Percentiles rank a stretch among this genome's conserved stretches.
These are phyloP conservation scores for Subacronicta megacephala DNA, from an alignment of 2,888 invertebrate species.

Conservation along the genomic window DNA sequence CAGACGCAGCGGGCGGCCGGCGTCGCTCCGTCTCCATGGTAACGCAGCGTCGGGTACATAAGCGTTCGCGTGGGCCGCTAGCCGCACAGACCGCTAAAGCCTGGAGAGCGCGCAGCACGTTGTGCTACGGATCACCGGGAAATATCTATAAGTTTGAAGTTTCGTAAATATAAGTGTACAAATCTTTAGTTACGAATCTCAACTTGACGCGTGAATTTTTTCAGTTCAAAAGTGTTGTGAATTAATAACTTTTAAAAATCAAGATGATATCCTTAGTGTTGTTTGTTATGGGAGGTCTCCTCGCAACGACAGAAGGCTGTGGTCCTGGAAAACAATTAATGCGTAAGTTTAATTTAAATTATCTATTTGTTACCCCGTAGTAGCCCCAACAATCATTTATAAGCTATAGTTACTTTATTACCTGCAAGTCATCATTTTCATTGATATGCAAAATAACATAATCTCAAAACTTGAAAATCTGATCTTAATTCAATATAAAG, in stretches of 20 bases:
- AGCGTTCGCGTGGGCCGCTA: slow-evolving; percentile 67
- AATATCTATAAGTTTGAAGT: slow-evolving; percentile 79
- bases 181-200: slow-evolving; percentile 87
- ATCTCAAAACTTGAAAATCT: background rate
- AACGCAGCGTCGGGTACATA: slow-evolving; percentile 78
- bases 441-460: slow-evolving; percentile 4
- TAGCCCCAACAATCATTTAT: background rate
- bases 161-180: slow-evolving; percentile 86
- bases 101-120: slow-evolving; percentile 87
- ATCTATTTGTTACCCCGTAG: slow-evolving; percentile 8
- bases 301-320: slow-evolving; percentile 85
- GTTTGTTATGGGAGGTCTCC: slow-evolving; percentile 85
- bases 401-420: slow-evolving; percentile 1
- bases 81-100: slow-evolving; percentile 79
- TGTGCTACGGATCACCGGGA: slow-evolving; percentile 87
- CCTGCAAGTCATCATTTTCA: slow-evolving; percentile 3
- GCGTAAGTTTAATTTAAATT: slow-evolving; percentile 75
- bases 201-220: slow-evolving; percentile 77
- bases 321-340: slow-evolving; percentile 83
- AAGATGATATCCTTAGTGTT: slow-evolving; percentile 88
- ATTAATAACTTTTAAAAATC: slow-evolving; percentile 67
- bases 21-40: slow-evolving; percentile 85
- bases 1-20: slow-evolving; percentile 72
- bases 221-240: slow-evolving; percentile 84
- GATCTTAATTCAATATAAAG: slow-evolving; percentile 4